These are phyloP conservation scores for Heliconius hermathena DNA, from an alignment of 1,140 invertebrate genomes.

Conservation along the genomic window DNA sequence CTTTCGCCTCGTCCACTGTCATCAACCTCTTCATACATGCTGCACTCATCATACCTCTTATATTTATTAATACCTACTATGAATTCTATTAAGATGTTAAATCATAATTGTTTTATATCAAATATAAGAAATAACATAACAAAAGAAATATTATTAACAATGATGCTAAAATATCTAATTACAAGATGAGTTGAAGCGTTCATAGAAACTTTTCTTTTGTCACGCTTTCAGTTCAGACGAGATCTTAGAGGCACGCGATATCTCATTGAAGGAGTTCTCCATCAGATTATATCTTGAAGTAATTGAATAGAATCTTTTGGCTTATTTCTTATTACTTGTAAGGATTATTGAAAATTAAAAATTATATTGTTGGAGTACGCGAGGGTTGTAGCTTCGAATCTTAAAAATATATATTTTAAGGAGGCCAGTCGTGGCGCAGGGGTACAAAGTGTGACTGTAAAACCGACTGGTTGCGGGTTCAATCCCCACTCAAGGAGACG, in stretches of 20 bases:
- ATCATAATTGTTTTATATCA: too few relatives aligned
- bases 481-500: too few relatives aligned
- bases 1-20: too few relatives aligned
- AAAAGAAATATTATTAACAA: slow-evolving; percentile 7
- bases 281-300: slow-evolving; percentile 5
- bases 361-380: background rate
- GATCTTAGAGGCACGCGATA: slow-evolving; percentile 44
- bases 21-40: too few relatives aligned
- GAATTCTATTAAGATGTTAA: too few relatives aligned
- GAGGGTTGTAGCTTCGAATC: too few relatives aligned
- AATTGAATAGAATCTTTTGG: slow-evolving; percentile 1
- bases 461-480: too few relatives aligned
- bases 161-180: slow-evolving; percentile 18
- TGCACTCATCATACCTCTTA: too few relatives aligned
- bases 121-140: background rate
- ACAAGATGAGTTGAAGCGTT: slow-evolving; percentile 32
- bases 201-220: slow-evolving; percentile 55
- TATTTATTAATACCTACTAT: too few relatives aligned
- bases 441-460: too few relatives aligned
- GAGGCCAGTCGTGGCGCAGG: too few relatives aligned
- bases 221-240: slow-evolving; percentile 71
- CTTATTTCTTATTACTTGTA: background rate
- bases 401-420: too few relatives aligned
- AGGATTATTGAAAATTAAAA: slow-evolving; percentile 9
- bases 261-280: background rate